These are phyloP conservation scores for Pyrrhosoma nymphula DNA, from an alignment of 2,888 invertebrate species.

Conservation along the genomic window DNA sequence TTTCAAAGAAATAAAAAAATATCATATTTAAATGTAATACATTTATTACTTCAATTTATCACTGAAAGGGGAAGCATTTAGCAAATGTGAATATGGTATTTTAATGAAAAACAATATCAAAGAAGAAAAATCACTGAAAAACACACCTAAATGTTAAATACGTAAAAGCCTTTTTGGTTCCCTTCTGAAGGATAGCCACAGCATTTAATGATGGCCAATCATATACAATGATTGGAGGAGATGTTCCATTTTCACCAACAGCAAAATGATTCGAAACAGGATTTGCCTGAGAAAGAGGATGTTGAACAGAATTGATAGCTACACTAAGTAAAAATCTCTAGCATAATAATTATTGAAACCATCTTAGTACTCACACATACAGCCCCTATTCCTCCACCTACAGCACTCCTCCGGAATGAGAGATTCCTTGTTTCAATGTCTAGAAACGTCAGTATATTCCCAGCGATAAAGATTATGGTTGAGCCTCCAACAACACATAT, in stretches of 20 bases:
- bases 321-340: not conserved
- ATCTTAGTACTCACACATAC: conserved; percentile 82
- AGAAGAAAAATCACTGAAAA: not conserved
- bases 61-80: too few species aligned
- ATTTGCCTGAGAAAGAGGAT: conserved; percentile 74
- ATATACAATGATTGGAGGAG: conserved; percentile 90
- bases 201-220: conserved; percentile 90
- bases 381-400: conserved; percentile 90
- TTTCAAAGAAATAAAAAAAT: too few species aligned
- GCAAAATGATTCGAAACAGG: conserved; percentile 85
- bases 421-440: conserved; percentile 84
- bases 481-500: conserved; percentile 85
- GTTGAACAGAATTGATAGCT: not conserved
- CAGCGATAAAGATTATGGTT: conserved; percentile 88
- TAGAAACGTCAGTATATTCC: conserved; percentile 89
- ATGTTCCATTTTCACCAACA: conserved; percentile 88
- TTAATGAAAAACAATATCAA: too few species aligned
- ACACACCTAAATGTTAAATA: conserved; percentile 86
- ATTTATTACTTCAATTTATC: too few species aligned
- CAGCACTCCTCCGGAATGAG: conserved; percentile 86
- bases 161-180: conserved; percentile 87
- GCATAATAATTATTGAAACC: not conserved
- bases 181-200: conserved; percentile 86
- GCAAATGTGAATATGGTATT: too few species aligned
- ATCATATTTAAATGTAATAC: too few species aligned